A percentile compares a stretch with the other conserved stretches of the same genome.
Evolutionary conservation across 2,888 invertebrate species (phyloP).

Genomic region (Pherbina coryleti): DNA sequence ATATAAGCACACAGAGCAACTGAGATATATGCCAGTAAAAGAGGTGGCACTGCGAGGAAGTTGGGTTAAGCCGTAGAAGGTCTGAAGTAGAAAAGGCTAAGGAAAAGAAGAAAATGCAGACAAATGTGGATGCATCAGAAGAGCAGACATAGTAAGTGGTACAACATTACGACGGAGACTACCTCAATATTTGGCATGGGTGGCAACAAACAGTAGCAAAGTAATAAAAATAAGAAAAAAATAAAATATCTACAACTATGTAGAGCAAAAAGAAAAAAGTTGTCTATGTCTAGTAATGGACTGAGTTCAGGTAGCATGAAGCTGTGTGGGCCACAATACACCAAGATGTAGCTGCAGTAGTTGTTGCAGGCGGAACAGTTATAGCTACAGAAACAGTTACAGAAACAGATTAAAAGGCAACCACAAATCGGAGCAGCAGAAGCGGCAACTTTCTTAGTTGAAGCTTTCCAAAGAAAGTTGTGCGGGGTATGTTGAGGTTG

Average conservation of each 20-base stretch:
- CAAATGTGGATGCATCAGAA: neutral
- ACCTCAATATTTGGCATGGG: constrained; percentile 20
- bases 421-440: neutral
- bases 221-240: neutral
- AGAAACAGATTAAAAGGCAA: neutral
- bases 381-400: neutral
- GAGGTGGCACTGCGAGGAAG: neutral
- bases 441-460: neutral
- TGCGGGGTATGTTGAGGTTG: neutral
- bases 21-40: neutral
- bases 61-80: neutral
- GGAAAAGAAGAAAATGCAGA: neutral
- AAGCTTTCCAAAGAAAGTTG: neutral
- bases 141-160: neutral
- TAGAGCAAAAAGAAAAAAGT: neutral
- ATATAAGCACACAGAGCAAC: neutral
- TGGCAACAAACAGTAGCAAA: neutral
- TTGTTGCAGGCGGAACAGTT: neutral
- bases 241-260: neutral
- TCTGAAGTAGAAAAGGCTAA: constrained; percentile 1
- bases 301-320: neutral
- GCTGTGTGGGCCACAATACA: neutral
- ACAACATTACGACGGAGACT: neutral
- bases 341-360: neutral
- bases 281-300: neutral